Evolutionary conservation across 2,888 invertebrate genomes (phyloP), one percentile per base, ranked within the genome.

Genomic region (Acleris cristana): DNA sequence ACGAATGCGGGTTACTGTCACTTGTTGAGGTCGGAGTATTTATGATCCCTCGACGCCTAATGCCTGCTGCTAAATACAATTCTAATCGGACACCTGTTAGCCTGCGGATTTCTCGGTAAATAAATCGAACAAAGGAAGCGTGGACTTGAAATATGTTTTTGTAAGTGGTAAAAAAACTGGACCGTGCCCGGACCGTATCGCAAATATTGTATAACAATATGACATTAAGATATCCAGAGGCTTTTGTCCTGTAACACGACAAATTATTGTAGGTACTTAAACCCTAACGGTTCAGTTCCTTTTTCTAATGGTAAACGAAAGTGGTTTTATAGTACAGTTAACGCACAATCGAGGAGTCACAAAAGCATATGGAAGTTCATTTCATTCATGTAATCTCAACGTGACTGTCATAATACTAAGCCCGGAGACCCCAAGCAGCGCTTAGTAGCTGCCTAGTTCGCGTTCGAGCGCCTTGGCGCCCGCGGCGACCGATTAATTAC

Each of bases 401-500:
- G 74, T 65, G 71, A 65, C 56, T 60, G 64, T 69, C 66, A 69
- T 65, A 62, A 66, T 61, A 55, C 52, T 61, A 49, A 62, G 61
- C 57, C 56, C 60, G 55, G 55, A 44, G 65, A 60, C 58, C 58
- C 64, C 58, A 30, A 54, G 51, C 44, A 44, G 45, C 58, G 45
- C 48, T 52, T 18, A 30, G 34, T 18, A 18, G 23, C 23, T 34
- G 79, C 79, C 78, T 76, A 76, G 77, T 78, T 71, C 71, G 73
- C 70, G 61, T 69, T 70, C 64, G 68, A 70, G 68, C 51, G 69
- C 65, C 71, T 51, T 60, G 26, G 77, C 83, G 82, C 87, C 87
- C 79, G 87, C 81, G 81, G 89, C 82, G 82, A 77, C 74, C 82
- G 79, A 88, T 90, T 91, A 89, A 90, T 91, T 89, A 86, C 84